phyloP scores from a whole-genome alignment of 2,888 invertebrate genomes.

The Congeria kusceri region DNA sequence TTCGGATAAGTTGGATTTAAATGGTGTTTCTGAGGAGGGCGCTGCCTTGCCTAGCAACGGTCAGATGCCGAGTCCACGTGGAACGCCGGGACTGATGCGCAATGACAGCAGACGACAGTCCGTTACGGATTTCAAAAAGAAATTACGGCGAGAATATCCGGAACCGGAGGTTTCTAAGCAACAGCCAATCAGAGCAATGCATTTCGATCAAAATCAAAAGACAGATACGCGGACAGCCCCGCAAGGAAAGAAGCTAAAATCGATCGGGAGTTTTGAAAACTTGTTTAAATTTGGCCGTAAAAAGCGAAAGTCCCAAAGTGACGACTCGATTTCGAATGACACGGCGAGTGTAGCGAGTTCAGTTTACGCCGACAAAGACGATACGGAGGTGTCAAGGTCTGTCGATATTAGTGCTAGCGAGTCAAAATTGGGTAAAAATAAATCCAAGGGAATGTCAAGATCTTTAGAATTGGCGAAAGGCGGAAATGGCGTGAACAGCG shows the following conservation, averaged over 20 bases:
- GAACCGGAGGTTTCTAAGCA: constrained; percentile 60
- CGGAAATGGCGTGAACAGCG: constrained; percentile 59
- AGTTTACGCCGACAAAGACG: constrained; percentile 34
- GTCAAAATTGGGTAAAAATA: constrained; percentile 58
- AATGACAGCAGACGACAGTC: constrained; percentile 58
- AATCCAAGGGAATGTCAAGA: constrained; percentile 52
- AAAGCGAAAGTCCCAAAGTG: constrained; percentile 55
- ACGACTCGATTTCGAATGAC: constrained; percentile 55
- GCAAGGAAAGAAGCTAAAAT: constrained; percentile 64
- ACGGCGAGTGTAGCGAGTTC: constrained; percentile 49
- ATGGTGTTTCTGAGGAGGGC: constrained; percentile 11
- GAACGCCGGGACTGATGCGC: constrained; percentile 34
- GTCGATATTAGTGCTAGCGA: constrained; percentile 64
- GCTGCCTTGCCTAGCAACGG: not conserved
- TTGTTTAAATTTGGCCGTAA: constrained; percentile 68
- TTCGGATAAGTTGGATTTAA: constrained; percentile 7
- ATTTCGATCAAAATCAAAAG: constrained; percentile 56
- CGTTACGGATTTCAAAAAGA: constrained; percentile 68
- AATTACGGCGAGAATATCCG: constrained; percentile 61
- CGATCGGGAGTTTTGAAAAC: constrained; percentile 73
- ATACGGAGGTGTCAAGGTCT: constrained; percentile 50
- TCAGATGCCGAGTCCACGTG: constrained; percentile 32
- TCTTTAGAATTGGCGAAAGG: constrained; percentile 66
- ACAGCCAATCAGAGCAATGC: constrained; percentile 68
- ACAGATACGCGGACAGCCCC: constrained; percentile 25